Conservation (phyloP, 2,888 invertebrate genomes). For the Pammene fasciana region DNA sequence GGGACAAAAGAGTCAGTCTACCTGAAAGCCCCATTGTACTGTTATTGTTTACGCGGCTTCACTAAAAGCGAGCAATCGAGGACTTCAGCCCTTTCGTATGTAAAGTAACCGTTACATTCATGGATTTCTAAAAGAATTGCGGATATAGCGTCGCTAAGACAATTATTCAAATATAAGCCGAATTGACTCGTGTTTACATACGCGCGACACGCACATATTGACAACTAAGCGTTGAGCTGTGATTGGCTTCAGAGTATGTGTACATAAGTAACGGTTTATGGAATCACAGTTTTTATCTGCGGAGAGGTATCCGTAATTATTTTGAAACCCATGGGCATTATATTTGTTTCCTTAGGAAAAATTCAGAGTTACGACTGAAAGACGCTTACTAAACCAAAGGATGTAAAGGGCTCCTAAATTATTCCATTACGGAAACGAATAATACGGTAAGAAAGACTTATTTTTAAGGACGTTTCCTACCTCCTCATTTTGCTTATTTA, state of each 20-base stretch:
- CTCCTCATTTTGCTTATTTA: slow-evolving; percentile 8
- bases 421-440: slow-evolving; percentile 23
- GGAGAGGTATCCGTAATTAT: too few species aligned
- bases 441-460: slow-evolving; percentile 5
- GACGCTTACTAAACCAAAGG: background rate
- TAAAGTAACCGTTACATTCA: slow-evolving; percentile 24
- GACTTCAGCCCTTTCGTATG: slow-evolving; percentile 52
- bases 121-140: too few species aligned
- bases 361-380: background rate
- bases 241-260: too few species aligned
- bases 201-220: too few species aligned
- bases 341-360: slow-evolving; percentile 24
- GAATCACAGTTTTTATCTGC: too few species aligned
- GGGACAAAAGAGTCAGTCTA: slow-evolving; percentile 69
- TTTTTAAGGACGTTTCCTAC: slow-evolving; percentile 4
- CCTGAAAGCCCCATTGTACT: slow-evolving; percentile 73
- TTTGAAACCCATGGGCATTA: slow-evolving; percentile 4
- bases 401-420: slow-evolving; percentile 27
- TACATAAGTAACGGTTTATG: too few species aligned
- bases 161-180: too few species aligned
- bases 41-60: slow-evolving; percentile 68
- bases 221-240: too few species aligned
- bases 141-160: too few species aligned
- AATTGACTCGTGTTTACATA: too few species aligned
- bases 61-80: slow-evolving; percentile 69